Conservation (phyloP, 2,797 vertebrate genomes). For the Hippoglossus hippoglossus region DNA sequence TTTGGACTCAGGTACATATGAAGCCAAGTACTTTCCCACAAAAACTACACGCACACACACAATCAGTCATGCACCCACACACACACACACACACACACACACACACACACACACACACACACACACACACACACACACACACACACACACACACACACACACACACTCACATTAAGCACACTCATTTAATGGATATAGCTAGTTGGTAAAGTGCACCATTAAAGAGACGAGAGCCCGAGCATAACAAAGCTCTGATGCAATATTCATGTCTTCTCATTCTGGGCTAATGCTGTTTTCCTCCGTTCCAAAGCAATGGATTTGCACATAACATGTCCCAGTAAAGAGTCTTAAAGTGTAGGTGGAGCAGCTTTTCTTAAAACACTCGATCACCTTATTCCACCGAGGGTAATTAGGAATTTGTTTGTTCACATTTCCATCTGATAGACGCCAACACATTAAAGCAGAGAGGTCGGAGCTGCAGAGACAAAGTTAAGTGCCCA, state of each 20-base stretch:
- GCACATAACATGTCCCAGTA: conserved; percentile 66
- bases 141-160: conserved; percentile 22
- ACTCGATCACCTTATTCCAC: conserved; percentile 54
- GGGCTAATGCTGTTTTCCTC: conserved; percentile 81
- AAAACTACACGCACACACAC: conserved; percentile 41
- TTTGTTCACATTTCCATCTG: conserved; percentile 51
- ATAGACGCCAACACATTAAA: conserved; percentile 52
- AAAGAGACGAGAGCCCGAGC: conserved; percentile 87
- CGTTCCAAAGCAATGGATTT: conserved; percentile 74
- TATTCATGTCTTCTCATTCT: conserved; percentile 89
- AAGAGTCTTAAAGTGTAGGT: conserved; percentile 58
- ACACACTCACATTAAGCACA: conserved; percentile 63
- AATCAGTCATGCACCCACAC: conserved; percentile 1
- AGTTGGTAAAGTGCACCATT: conserved; percentile 91
- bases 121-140: neutral
- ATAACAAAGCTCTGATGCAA: conserved; percentile 90
- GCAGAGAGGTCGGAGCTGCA: conserved; percentile 31
- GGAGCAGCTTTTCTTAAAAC: conserved; percentile 44
- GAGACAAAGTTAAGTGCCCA: conserved; percentile 29
- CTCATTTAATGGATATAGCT: conserved; percentile 84
- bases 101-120: conserved; percentile 57
- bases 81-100: neutral
- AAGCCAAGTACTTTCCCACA: conserved; percentile 39
- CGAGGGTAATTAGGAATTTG: conserved; percentile 60
- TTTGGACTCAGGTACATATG: conserved; percentile 12